Conservation (phyloP, 2,797 vertebrate genomes). For the Coilia nasus region DNA sequence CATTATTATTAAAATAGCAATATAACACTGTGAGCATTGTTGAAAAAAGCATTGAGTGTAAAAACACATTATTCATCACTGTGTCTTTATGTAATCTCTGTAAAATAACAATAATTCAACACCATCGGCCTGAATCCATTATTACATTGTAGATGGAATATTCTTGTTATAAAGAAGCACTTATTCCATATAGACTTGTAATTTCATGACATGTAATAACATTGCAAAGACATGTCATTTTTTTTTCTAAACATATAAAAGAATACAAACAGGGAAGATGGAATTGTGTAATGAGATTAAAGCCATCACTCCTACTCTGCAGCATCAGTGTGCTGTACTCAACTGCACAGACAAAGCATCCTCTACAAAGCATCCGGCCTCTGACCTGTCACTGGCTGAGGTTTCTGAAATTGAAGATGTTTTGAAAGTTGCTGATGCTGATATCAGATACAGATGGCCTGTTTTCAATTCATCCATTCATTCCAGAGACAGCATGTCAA, state of each 20-base stretch:
- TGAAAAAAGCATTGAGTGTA: no score
- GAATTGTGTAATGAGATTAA: no score
- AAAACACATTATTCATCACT: neutral
- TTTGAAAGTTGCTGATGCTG: neutral
- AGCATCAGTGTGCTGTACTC: neutral
- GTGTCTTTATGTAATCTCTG: neutral
- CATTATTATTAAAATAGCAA: no score
- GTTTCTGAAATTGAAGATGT: neutral
- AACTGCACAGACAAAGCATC: neutral
- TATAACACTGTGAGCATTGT: no score
- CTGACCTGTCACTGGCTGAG: neutral
- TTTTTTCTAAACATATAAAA: no score
- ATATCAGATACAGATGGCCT: conserved; percentile 3
- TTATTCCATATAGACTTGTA: no score
- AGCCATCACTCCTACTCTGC: neutral
- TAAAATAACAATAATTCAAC: neutral
- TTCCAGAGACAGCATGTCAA: neutral
- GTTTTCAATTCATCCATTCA: neutral
- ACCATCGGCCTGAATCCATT: neutral
- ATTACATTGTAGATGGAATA: neutral
- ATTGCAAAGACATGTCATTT: no score
- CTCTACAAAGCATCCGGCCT: neutral
- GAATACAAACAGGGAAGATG: no score
- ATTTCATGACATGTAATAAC: no score
- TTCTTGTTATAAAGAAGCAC: no score